These are phyloP conservation scores for Drosophila obscura DNA, from an alignment of 1,140 invertebrate genomes.

Conservation along the genomic window DNA sequence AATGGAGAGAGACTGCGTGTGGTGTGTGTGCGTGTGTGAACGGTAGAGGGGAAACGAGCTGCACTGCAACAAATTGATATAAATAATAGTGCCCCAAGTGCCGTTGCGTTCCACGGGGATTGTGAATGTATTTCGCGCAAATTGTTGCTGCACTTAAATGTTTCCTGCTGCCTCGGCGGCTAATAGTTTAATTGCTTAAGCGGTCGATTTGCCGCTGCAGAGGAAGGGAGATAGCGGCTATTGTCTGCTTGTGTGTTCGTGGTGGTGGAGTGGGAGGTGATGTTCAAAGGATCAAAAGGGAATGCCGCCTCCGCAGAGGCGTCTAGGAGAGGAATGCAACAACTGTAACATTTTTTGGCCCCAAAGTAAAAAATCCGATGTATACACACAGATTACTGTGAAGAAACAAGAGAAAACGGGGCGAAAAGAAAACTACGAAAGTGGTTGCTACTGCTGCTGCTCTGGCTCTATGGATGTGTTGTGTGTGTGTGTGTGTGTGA, in stretches of 20 bases:
- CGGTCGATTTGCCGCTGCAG: constrained; percentile 55
- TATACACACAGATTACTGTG: constrained; percentile 63
- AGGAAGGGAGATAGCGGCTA: constrained; percentile 27
- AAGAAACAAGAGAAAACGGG: constrained; percentile 63
- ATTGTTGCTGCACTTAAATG: constrained; percentile 59
- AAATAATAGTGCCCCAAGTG: constrained; percentile 47
- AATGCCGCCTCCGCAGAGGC: background rate
- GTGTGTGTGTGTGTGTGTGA: constrained; percentile 41
- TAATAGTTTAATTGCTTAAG: constrained; percentile 54
- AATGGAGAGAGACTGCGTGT: constrained; percentile 12
- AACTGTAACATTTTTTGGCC: constrained; percentile 37
- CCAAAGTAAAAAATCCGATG: constrained; percentile 52
- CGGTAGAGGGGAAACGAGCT: constrained; percentile 11
- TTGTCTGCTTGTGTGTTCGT: constrained; percentile 26
- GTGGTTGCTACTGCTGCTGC: constrained; percentile 71
- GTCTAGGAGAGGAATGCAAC: constrained; percentile 29
- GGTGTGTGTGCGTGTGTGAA: constrained; percentile 16
- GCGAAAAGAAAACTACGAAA: constrained; percentile 74
- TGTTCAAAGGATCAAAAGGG: constrained; percentile 18
- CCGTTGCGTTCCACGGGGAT: constrained; percentile 22
- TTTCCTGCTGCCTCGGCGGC: constrained; percentile 55
- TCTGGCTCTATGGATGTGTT: constrained; percentile 27
- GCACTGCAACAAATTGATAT: constrained; percentile 35
- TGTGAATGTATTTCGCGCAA: constrained; percentile 29
- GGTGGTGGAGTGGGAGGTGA: constrained; percentile 25